Evolutionary conservation across 2,888 invertebrate genomes (phyloP).

Genomic region (Pinctada fucata): DNA sequence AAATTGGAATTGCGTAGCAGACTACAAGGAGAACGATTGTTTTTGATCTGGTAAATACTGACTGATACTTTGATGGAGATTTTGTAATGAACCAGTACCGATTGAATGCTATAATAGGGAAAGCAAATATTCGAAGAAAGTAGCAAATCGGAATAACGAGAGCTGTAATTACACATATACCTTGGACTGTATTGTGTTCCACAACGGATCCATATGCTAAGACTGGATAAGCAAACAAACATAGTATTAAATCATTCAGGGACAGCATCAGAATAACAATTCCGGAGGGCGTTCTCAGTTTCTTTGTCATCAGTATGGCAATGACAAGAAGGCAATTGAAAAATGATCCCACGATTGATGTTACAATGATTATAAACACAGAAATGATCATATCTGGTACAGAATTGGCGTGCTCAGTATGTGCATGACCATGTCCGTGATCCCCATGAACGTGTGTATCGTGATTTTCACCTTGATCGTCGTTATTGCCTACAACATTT

Average conservation of each 20-base stretch:
- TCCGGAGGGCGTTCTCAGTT: conserved; percentile 15
- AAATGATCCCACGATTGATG: conserved; percentile 6
- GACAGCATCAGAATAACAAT: conserved; percentile 11
- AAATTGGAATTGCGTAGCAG: conserved; percentile 8
- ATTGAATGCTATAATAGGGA: conserved; percentile 25
- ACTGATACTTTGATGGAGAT: not conserved
- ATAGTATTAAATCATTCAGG: conserved; percentile 21
- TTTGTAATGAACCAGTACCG: conserved; percentile 8
- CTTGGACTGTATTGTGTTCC: not conserved
- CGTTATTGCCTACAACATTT: too few relatives aligned
- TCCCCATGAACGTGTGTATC: not conserved
- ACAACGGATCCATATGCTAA: conserved; percentile 9
- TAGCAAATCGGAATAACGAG: conserved; percentile 9
- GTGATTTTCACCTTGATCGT: too few relatives aligned
- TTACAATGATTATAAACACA: not conserved
- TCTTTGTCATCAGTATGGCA: conserved; percentile 19
- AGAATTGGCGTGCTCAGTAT: not conserved
- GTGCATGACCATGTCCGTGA: not conserved
- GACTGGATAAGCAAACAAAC: conserved; percentile 17
- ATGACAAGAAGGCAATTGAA: conserved; percentile 11
- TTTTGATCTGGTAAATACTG: not conserved
- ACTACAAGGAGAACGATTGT: not conserved
- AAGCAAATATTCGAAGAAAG: conserved; percentile 20
- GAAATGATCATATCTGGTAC: not conserved
- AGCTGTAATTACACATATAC: not conserved